Evolutionary conservation across 30 jellyfish, hydroid and myxozoan genomes (phyloP).

Genomic region (Cassiopea andromeda): DNA sequence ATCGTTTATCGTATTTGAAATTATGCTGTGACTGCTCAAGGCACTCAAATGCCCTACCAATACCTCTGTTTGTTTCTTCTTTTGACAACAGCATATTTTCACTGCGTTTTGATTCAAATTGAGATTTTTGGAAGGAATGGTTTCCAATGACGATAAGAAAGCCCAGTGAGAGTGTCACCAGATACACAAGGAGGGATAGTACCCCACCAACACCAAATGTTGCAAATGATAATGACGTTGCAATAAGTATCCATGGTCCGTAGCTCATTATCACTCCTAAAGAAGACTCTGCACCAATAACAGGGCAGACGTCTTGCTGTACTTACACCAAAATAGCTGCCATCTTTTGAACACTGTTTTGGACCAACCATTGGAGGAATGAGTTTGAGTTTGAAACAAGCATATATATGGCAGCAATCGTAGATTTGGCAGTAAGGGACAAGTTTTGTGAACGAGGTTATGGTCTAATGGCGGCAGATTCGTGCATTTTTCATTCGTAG

Average conservation of each 20-base stretch:
- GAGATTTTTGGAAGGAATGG: constrained; percentile 67
- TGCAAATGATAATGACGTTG: constrained; percentile 16
- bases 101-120: constrained; percentile 18
- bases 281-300: no score
- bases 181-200: constrained; percentile 6
- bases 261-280: constrained; percentile 8
- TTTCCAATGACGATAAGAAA: constrained; percentile 71
- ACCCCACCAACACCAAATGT: constrained; percentile 18
- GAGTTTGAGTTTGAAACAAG: no score
- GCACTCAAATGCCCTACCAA: constrained; percentile 75
- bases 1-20: constrained; percentile 87
- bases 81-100: constrained; percentile 49
- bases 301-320: no score
- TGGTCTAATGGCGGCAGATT: constrained; percentile 16
- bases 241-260: constrained; percentile 4
- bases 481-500: not conserved
- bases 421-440: not conserved
- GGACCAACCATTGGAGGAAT: no score
- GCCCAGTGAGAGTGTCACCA: constrained; percentile 41
- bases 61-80: constrained; percentile 88
- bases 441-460: not conserved
- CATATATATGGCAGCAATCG: no score
- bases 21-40: constrained; percentile 83
- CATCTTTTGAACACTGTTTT: no score
- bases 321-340: no score